A percentile compares a stretch with the other conserved stretches of the same genome.
phyloP scores from a whole-genome alignment of 2,888 invertebrate genomes.

The Priocnemis perturbator region DNA sequence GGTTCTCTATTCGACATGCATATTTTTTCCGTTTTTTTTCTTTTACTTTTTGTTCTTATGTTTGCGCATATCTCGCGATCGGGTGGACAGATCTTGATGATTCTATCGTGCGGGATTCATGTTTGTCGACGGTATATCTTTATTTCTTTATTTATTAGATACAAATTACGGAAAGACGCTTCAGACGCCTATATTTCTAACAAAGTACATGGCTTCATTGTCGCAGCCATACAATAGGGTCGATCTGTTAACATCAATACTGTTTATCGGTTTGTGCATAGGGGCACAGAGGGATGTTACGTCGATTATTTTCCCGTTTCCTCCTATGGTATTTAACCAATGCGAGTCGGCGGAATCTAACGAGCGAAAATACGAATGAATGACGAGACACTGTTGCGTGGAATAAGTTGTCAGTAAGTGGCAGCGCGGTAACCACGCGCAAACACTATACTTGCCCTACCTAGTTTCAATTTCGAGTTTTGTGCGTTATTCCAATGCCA shows the following conservation, averaged over 20 bases:
- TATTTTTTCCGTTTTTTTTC: too few relatives aligned
- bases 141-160: too few relatives aligned
- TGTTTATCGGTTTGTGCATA: constrained; percentile 88
- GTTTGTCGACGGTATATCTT: too few relatives aligned
- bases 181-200: constrained; percentile 79
- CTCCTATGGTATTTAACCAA: constrained; percentile 77
- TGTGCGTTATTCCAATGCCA: constrained; percentile 89
- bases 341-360: constrained; percentile 72
- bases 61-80: too few relatives aligned
- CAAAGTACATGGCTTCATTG: constrained; percentile 90
- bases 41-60: too few relatives aligned
- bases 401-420: constrained; percentile 11
- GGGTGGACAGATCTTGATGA: too few relatives aligned
- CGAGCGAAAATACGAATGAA: too few relatives aligned
- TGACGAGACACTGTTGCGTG: constrained; percentile 25
- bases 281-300: constrained; percentile 85
- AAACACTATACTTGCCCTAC: constrained; percentile 47
- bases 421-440: too few relatives aligned
- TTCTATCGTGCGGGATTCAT: too few relatives aligned
- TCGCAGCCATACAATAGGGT: constrained; percentile 90
- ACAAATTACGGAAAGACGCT: too few relatives aligned
- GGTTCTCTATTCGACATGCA: too few relatives aligned
- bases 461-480: constrained; percentile 66
- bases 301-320: constrained; percentile 77
- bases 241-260: constrained; percentile 85